Evolutionary conservation across 2,797 vertebrate species (phyloP).

Genomic region (Masticophis lateralis): DNA sequence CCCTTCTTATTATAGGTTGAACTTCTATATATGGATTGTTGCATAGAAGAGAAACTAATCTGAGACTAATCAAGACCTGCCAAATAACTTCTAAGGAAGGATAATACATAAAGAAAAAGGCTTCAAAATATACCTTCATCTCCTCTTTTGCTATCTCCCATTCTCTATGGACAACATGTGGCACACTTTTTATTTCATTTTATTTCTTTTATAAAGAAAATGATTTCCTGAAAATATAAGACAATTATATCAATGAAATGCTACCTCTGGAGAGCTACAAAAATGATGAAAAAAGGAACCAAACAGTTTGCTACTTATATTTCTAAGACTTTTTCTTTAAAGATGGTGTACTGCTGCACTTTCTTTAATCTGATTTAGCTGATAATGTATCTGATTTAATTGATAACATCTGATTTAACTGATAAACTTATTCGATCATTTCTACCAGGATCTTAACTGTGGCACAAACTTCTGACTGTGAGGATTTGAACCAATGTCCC

Average conservation of each 20-base stretch:
- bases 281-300: neutral
- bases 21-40: conserved; percentile 25
- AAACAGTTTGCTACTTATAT: neutral
- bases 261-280: conserved; percentile 12
- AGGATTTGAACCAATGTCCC: neutral
- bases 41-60: neutral
- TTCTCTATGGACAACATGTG: neutral
- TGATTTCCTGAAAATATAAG: conserved; percentile 29
- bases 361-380: neutral
- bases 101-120: conserved; percentile 34
- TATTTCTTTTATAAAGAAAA: neutral
- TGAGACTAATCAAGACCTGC: conserved; percentile 19
- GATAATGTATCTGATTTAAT: neutral
- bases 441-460: neutral
- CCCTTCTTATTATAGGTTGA: conserved; percentile 24
- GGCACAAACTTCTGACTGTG: neutral
- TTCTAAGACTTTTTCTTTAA: neutral
- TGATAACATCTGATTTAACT: neutral
- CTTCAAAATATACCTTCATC: conserved; percentile 9
- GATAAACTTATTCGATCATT: neutral
- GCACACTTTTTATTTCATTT: neutral
- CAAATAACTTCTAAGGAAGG: conserved; percentile 22
- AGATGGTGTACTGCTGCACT: neutral
- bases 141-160: neutral
- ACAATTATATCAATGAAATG: neutral